Percentiles rank a stretch among this genome's conserved stretches.
Evolutionary conservation across 1,140 invertebrate species (phyloP).

Genomic region (Bradynema listronoti): DNA sequence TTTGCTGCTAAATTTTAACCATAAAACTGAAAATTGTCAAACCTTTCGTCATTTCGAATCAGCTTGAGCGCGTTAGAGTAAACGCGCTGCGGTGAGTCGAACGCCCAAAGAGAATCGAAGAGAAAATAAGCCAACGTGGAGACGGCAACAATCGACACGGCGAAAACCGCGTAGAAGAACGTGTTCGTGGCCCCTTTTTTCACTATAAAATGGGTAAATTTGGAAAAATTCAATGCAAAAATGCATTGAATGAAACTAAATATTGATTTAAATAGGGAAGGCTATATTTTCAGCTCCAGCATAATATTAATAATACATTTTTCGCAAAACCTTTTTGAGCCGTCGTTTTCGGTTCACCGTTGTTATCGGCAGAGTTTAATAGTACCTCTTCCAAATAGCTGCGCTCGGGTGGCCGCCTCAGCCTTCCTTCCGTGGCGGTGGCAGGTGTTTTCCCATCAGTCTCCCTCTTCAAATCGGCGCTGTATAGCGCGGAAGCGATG

Average conservation of each 20-base stretch:
- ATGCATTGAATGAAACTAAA: neutral
- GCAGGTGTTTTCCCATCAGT: neutral
- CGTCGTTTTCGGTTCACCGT: constrained; percentile 51
- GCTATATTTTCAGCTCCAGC: neutral
- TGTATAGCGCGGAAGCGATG: neutral
- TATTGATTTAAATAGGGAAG: neutral
- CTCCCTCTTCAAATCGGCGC: neutral
- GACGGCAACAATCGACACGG: constrained; percentile 25
- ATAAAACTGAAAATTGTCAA: neutral
- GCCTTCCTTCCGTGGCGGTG: neutral
- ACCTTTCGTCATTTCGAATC: constrained; percentile 40
- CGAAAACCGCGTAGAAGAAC: constrained; percentile 39
- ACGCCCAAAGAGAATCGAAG: constrained; percentile 44
- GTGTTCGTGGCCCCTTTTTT: constrained; percentile 50
- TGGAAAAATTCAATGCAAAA: constrained; percentile 5
- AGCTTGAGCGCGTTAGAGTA: constrained; percentile 47
- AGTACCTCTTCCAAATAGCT: constrained; percentile 41
- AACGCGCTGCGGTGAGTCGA: constrained; percentile 45
- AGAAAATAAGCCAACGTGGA: constrained; percentile 44
- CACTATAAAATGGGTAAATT: constrained; percentile 18
- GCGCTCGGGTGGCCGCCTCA: constrained; percentile 2
- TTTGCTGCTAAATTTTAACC: neutral
- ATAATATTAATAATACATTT: constrained; percentile 7
- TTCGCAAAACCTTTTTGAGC: constrained; percentile 43
- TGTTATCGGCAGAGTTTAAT: constrained; percentile 20